Evolutionary conservation across 1,140 invertebrate genomes (phyloP), one percentile per base, ranked within the genome.

Genomic region (Hypsibius dujardini): DNA sequence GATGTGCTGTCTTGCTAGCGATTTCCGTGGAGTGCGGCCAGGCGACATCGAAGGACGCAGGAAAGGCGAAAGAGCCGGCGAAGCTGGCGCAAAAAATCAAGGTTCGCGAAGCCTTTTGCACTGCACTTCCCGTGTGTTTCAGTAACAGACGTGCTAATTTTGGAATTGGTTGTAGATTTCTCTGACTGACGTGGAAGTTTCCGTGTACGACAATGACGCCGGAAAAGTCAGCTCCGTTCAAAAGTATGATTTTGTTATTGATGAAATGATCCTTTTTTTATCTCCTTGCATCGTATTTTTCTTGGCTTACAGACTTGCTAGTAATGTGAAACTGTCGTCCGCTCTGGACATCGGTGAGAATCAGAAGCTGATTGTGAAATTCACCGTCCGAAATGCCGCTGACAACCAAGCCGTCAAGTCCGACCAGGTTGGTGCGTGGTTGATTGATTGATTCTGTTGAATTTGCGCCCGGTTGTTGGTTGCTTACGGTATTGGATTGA

Each of bases 361-460:
- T 42, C 62, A 67, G 42, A 67, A 67, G 62, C 62, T 67, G 62
- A 42, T 67, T 45, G 62, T 67, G 12, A 67, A 67, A 67, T 67
- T 67, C 42, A 12, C 62, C 62, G 62, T 67, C 42, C 12, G 42
- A 67, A 67, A 67, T 45, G 12, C 12, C 12, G 62, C 62, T 67
- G 62, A 67, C 42, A 67, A 67, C 62, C 12, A 67, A 45, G 12
- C 42, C 3, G 62, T 67, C 62, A 67, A 67, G 62, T 3, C 62
- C 3, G 62, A 67, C 45, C 62, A 67, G 62, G 62, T 67, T 42
- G 12, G 62, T 67, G 62, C 42, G 12, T 7, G 28, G 28, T 45
- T 67, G 45, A 7, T 15, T 67, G 12, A 67, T 42, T 7, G 3
- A 67, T 67, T 67, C 62, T 15, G 28, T 28, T 28, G 28, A 28